Conservation (phyloP, 2,797 vertebrate species). For the Gephyroberyx darwinii region DNA sequence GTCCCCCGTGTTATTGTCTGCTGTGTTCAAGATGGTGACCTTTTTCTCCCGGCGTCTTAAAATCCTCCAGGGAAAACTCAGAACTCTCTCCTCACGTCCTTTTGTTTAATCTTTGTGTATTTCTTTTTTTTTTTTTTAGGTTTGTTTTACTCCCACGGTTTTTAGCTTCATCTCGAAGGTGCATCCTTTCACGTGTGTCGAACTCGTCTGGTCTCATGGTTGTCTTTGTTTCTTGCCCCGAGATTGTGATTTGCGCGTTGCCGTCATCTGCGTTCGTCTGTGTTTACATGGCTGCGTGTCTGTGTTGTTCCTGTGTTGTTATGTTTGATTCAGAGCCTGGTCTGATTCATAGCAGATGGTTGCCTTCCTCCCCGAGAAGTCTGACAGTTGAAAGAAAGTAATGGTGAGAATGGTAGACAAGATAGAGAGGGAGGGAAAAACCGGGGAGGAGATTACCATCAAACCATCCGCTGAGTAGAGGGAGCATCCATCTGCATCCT, state of each 20-base stretch:
- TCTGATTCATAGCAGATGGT: constrained; percentile 75
- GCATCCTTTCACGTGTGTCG: constrained; percentile 48
- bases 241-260: constrained; percentile 53
- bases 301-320: constrained; percentile 43
- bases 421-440: constrained; percentile 53
- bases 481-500: constrained; percentile 64
- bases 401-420: constrained; percentile 63
- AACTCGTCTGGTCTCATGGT: constrained; percentile 41
- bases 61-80: constrained; percentile 27
- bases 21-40: constrained; percentile 66
- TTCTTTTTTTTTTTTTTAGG: constrained; percentile 8
- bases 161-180: constrained; percentile 29
- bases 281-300: constrained; percentile 65
- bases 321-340: constrained; percentile 61
- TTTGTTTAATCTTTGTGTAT: constrained; percentile 32
- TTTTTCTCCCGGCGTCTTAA: constrained; percentile 48
- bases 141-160: constrained; percentile 27
- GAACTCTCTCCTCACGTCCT: neutral
- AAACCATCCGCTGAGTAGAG: constrained; percentile 60
- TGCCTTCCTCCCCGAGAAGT: constrained; percentile 55
- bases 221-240: constrained; percentile 56
- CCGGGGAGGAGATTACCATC: constrained; percentile 66
- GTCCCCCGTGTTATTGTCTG: constrained; percentile 53
- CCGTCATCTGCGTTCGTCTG: constrained; percentile 52
- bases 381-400: constrained; percentile 67